phyloP scores from a whole-genome alignment of 2,888 invertebrate species.

The Melieria omissa region DNA sequence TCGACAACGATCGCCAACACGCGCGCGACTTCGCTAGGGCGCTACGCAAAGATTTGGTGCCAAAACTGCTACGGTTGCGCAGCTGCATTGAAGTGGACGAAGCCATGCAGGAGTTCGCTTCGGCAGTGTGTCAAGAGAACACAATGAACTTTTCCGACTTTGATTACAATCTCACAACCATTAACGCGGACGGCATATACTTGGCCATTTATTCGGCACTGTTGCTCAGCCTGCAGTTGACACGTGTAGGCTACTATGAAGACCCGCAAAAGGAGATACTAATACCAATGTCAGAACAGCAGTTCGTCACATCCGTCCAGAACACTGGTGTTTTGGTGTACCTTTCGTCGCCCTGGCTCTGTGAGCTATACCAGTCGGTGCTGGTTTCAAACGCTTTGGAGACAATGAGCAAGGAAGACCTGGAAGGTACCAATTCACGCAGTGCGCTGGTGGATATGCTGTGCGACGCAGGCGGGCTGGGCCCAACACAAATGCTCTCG shows the following conservation, averaged over 20 bases:
- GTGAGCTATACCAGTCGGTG: conserved; percentile 90
- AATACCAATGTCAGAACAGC: conserved; percentile 79
- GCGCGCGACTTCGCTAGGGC: conserved; percentile 85
- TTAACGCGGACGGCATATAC: conserved; percentile 96
- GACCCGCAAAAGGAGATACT: conserved; percentile 66
- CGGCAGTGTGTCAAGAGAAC: conserved; percentile 86
- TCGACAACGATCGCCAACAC: conserved; percentile 87
- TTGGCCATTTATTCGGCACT: conserved; percentile 89
- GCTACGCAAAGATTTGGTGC: conserved; percentile 78
- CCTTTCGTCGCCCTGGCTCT: conserved; percentile 91
- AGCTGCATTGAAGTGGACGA: conserved; percentile 91
- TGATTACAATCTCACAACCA: conserved; percentile 73
- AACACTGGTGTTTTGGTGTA: conserved; percentile 93
- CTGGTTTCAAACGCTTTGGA: conserved; percentile 71
- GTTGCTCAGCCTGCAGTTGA: conserved; percentile 82
- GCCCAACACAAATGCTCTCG: conserved; percentile 84
- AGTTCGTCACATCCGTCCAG: conserved; percentile 92
- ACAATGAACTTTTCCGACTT: conserved; percentile 67
- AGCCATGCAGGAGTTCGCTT: conserved; percentile 90
- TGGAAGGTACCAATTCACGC: conserved; percentile 56
- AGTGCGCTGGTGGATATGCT: conserved; percentile 67
- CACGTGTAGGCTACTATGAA: conserved; percentile 80
- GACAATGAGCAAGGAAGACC: conserved; percentile 57
- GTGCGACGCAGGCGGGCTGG: conserved; percentile 84
- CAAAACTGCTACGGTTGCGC: conserved; percentile 78